Base-by-base conservation (phyloP, 2,888 invertebrate genomes). In the Parnassius apollo region DNA sequence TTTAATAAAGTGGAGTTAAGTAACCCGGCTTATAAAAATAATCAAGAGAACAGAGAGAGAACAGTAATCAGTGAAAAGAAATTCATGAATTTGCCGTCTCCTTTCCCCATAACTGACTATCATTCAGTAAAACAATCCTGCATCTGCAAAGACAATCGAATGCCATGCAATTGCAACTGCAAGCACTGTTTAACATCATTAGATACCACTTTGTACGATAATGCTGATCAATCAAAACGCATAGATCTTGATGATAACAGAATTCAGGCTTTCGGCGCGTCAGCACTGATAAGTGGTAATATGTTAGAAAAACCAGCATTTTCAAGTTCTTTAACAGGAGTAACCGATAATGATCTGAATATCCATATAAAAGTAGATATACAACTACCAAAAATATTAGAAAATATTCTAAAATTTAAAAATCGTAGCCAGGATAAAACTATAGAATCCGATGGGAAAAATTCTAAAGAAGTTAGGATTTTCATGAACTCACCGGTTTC, bases 361-460 rank as follows among this genome's bases (percentile, higher is more conserved):
- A 73, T 91, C 61, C 78, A 78, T 66, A 78, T 91, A 50, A 91
- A 91, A 73, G 77, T 91, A 46, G 88, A 88, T 67, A 73, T 91
- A 53, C 82, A 88, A 70, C 64, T 89, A 51, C 90, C 90, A 46
- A 86, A 83, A 72, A 64, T 76, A 48, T 74, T 75, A 65, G 77
- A 83, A 55, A 63, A 63, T 22, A 56, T 70, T n/a, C 67, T 74
- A n/a, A 76, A 72, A 68, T 65, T 69, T 25, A 78, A 73, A 67
- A 71, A 69, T 59, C 67, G 66, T 46, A 77, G 67, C 66, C 70
- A 62, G 42, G 70, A 74, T 12, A 72, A 69, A 68, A 66, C 59
- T 12, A 57, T 68, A 8, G 74, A 77, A 56, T 68, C 71, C 11
- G 78, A 81, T 51, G 75, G 75, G 42, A 61, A 64, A 9, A 68